A percentile compares a stretch with the other conserved stretches of the same genome.
phyloP scores from a whole-genome alignment of 1,140 invertebrate genomes.

The Psilanteris sp. region DNA sequence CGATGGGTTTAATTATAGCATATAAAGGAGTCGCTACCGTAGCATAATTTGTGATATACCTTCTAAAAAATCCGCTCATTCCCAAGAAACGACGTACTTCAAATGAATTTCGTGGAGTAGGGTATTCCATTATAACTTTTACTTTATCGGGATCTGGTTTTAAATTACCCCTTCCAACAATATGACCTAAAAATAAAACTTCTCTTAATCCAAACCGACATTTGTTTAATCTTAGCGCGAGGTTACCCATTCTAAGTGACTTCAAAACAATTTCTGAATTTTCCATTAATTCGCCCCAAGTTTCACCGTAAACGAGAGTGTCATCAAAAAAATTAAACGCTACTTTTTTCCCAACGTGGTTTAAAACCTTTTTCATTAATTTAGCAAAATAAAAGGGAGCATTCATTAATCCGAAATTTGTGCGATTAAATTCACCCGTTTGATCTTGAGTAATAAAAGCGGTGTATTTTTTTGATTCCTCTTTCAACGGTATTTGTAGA shows the following conservation, averaged over 20 bases:
- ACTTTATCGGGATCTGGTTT: not conserved
- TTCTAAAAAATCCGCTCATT: not conserved
- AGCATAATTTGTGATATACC: not conserved
- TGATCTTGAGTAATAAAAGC: slow-evolving; percentile 11
- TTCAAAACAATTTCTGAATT: not conserved
- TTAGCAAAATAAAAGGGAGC: not conserved
- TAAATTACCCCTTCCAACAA: slow-evolving; percentile 6
- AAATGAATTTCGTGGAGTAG: slow-evolving; percentile 2
- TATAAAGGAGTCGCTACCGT: too few relatives aligned
- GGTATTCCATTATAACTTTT: not conserved
- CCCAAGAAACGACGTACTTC: not conserved
- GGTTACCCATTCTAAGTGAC: slow-evolving; percentile 1
- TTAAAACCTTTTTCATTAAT: not conserved
- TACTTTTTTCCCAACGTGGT: not conserved
- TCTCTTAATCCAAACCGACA: slow-evolving; percentile 2
- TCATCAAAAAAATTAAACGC: slow-evolving; percentile 3
- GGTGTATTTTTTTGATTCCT: slow-evolving; percentile 4
- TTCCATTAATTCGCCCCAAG: not conserved
- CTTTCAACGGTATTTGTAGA: slow-evolving; percentile 18
- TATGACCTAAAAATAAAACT: slow-evolving; percentile 5
- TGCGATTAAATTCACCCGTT: slow-evolving; percentile 7
- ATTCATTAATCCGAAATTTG: not conserved
- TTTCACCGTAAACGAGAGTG: not conserved
- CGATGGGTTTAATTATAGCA: not conserved
- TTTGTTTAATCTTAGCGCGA: slow-evolving; percentile 9